Evolutionary conservation across 2,888 invertebrate genomes (phyloP).

Genomic region (Deilephila elpenor): DNA sequence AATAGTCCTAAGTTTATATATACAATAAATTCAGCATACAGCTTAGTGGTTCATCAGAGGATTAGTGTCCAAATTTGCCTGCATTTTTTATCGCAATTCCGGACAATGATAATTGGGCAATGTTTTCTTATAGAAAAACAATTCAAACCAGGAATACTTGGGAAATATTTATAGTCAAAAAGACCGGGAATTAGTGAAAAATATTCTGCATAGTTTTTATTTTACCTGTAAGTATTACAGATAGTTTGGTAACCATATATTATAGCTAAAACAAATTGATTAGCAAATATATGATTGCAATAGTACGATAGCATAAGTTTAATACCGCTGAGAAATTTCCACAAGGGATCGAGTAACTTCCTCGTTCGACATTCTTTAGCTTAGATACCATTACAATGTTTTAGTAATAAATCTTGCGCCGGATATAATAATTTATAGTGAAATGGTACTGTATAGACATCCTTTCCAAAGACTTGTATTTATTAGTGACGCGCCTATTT

Average conservation of each 20-base stretch:
- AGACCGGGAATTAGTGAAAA: too few species aligned
- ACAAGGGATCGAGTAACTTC: neutral
- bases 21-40: too few species aligned
- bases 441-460: neutral
- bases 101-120: too few species aligned
- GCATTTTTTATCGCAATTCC: too few species aligned
- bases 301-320: neutral
- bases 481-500: slow-evolving; percentile 3
- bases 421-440: neutral
- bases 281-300: neutral
- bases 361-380: slow-evolving; percentile 11
- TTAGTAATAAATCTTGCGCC: slow-evolving; percentile 1
- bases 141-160: too few species aligned
- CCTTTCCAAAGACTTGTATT: neutral
- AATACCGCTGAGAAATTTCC: neutral
- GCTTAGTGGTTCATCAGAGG: too few species aligned
- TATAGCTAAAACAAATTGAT: neutral
- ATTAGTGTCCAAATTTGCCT: too few species aligned
- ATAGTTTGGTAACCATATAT: neutral
- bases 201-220: neutral
- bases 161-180: too few species aligned
- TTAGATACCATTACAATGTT: neutral
- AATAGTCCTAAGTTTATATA: too few species aligned
- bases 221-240: neutral
- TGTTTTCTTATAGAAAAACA: too few species aligned